Conservation (phyloP, 2,888 invertebrate species). For the Diabrotica balteata region DNA sequence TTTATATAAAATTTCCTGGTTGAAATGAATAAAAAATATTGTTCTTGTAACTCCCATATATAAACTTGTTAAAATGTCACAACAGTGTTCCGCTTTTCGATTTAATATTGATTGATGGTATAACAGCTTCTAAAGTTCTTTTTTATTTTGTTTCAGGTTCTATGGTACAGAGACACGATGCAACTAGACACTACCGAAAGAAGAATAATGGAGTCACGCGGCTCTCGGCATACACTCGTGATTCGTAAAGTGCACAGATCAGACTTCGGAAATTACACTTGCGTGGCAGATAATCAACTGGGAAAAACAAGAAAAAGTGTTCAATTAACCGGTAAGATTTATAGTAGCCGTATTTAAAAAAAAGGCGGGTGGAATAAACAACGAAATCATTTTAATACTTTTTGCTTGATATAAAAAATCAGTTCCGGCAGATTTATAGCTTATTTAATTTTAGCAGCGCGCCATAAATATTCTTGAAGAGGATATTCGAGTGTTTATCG, state of each 20-base stretch:
- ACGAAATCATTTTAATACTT: conserved; percentile 39
- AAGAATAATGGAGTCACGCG: conserved; percentile 71
- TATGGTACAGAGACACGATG: conserved; percentile 74
- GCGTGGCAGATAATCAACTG: conserved; percentile 73
- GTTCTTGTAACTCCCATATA: not conserved
- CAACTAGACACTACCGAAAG: conserved; percentile 72
- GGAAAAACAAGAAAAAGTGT: conserved; percentile 71
- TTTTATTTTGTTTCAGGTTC: conserved; percentile 61
- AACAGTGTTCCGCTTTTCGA: conserved; percentile 2
- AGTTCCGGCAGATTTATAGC: too few species aligned
- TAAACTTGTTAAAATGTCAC: conserved; percentile 17
- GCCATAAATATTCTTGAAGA: too few species aligned
- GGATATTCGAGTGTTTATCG: too few species aligned
- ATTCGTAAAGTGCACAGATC: conserved; percentile 72
- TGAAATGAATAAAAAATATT: too few species aligned
- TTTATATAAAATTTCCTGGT: too few species aligned
- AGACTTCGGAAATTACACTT: conserved; percentile 76
- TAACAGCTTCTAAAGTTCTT: conserved; percentile 7
- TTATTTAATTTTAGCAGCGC: too few species aligned
- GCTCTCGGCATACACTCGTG: conserved; percentile 71
- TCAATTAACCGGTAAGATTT: conserved; percentile 67
- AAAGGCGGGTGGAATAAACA: conserved; percentile 29
- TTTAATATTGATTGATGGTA: conserved; percentile 17
- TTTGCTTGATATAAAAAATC: conserved; percentile 9
- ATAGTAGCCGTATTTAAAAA: conserved; percentile 35